Conservation (phyloP, 2,888 invertebrate species). For the Tromatobia lineatoria region DNA sequence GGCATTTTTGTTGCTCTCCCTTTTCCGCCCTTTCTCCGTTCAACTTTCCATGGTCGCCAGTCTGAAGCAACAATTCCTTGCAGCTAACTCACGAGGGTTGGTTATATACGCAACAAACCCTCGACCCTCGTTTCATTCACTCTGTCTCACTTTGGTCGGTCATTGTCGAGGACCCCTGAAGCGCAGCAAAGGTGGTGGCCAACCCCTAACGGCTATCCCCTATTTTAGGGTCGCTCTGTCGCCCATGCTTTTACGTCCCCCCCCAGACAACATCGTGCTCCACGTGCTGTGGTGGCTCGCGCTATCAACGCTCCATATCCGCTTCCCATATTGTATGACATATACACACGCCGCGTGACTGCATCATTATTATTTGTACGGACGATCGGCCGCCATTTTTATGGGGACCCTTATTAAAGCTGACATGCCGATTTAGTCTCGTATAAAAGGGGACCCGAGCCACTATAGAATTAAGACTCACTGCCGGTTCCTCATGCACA, state of each 20-base stretch:
- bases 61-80: slow-evolving; percentile 27
- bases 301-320: slow-evolving; percentile 70
- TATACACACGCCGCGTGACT: slow-evolving; percentile 54
- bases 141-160: slow-evolving; percentile 59
- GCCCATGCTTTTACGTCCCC: slow-evolving; percentile 4
- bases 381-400: slow-evolving; percentile 56
- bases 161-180: slow-evolving; percentile 68
- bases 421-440: slow-evolving; percentile 46
- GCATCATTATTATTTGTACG: slow-evolving; percentile 64
- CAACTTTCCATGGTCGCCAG: slow-evolving; percentile 43
- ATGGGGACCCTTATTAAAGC: slow-evolving; percentile 45
- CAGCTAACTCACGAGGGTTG: slow-evolving; percentile 39
- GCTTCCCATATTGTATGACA: slow-evolving; percentile 52
- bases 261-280: background rate
- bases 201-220: slow-evolving; percentile 61
- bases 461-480: slow-evolving; percentile 40
- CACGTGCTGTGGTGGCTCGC: slow-evolving; percentile 62
- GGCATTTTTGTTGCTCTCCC: slow-evolving; percentile 27
- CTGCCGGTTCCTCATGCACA: slow-evolving; percentile 30
- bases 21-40: slow-evolving; percentile 10
- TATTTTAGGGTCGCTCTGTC: slow-evolving; percentile 62
- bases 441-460: slow-evolving; percentile 1
- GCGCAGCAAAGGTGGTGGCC: slow-evolving; percentile 60
- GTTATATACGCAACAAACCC: slow-evolving; percentile 53
- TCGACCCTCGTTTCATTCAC: slow-evolving; percentile 39